Base-by-base conservation (phyloP, 1,140 invertebrate species). In the Drosophila tani region DNA sequence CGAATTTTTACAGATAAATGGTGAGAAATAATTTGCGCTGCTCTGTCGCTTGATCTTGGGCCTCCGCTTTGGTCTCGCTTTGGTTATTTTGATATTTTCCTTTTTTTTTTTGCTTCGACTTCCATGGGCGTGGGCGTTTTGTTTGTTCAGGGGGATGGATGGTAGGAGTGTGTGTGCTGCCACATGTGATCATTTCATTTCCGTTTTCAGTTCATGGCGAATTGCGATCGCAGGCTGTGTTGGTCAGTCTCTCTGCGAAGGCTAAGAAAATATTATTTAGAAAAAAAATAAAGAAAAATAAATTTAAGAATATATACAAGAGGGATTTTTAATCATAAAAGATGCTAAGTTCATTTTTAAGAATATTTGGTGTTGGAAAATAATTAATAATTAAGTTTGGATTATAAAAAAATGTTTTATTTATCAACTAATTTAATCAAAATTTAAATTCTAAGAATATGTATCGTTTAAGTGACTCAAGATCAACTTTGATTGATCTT, bases 1-100 rank as follows among this genome's bases (percentile, higher is more conserved):
- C 85, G 85, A 90, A 90, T 85, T 90, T 90, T 90, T 90, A 90
- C 85, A 90, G 85, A 90, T 90, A 90, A 90, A 90, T 90, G 85
- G 85, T 90, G 81, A 90, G 85, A 90, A 90, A 90, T 90, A 90
- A 90, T 90, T 90, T 90, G 85, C 85, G 85, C 85, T 90, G 85
- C 81, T 77, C 76, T 86, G 57, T 85, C 64, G 64, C 47, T 78
- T 79, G 57, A 51, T 77, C 51, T 80, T 38, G 50, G 46, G 35
- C 53, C 49, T 43, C n/a, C 45, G 35, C 43, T 59, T 55, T 58
- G 50, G 46, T 49, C 27, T 19, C 55, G 67, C 60, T 66, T 21
- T 63, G 53, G 4, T 40, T 40, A 40, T 24, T 19, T 19, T 5
- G 11, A 21, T 46, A 14, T 21, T 46, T 19, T 40, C 9, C 8